Conservation (phyloP, 2,113 vertebrate genomes). For the Psittacula cyanocephala region DNA sequence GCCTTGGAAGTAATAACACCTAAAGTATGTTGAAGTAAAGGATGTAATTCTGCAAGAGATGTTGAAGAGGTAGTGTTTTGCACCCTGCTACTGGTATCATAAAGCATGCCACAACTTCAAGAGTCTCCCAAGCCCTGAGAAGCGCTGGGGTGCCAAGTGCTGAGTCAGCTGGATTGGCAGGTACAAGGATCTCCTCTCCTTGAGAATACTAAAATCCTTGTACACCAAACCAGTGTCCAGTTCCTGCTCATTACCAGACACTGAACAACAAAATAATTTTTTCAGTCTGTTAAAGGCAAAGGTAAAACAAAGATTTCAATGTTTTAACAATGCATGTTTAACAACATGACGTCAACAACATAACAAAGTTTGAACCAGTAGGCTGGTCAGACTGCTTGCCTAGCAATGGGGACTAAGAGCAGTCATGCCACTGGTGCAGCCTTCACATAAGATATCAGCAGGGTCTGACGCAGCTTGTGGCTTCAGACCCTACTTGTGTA, state of each 20-base stretch:
- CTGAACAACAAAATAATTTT: neutral
- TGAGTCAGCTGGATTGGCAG: fast-evolving
- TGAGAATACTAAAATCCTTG: neutral
- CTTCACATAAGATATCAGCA: neutral
- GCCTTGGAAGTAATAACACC: neutral
- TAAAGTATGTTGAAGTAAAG: neutral
- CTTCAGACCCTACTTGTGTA: neutral
- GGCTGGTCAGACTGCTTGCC: neutral
- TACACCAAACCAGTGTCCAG: neutral
- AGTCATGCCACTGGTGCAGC: fast-evolving
- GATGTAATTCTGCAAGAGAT: neutral
- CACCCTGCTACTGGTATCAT: neutral
- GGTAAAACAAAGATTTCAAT: neutral
- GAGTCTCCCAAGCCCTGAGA: neutral
- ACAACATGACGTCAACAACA: neutral
- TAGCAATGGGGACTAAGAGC: neutral
- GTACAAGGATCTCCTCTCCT: neutral
- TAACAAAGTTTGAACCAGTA: fast-evolving
- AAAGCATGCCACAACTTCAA: neutral
- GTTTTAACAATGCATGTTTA: neutral
- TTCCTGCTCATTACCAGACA: neutral
- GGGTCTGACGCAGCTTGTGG: neutral
- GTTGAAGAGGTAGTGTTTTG: neutral
- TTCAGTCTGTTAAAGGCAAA: neutral
- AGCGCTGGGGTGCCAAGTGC: neutral